Base-by-base conservation (phyloP, 2,888 invertebrate genomes). In the Diploptera punctata region DNA sequence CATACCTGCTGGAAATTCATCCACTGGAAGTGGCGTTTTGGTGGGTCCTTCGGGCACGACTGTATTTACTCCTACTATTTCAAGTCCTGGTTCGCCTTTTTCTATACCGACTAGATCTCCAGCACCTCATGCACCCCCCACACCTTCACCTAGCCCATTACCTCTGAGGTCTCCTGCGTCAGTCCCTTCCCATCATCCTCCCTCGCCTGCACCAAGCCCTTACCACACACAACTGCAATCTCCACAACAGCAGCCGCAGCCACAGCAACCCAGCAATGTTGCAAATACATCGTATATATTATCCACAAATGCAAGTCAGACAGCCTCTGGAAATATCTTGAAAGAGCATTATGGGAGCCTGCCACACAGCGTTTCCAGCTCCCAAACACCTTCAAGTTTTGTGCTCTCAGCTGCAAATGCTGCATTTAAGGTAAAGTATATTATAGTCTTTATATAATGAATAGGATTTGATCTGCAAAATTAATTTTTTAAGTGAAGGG, bases 121-220 rank as follows among this genome's bases (percentile, higher is more conserved):
- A 33, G 70, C 70, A 16, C 74, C 72, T 16, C 75, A 75, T 62
- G 75, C 73, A n/a, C 75, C 75, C n/a, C 75, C 73, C 26, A 75
- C 75, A 2, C 75, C 75, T 38, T 73, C 75, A 19, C 75, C 74
- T n/a, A 74, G 74, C 67, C 74, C 75, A 10, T 49, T 73, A 13
- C 75, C 75, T 18, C 54, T 71, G 26, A 68, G 75, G 13, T 75
- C 75, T n/a, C 75, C 75, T 5, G 73, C 75, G 33, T 73, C 73
- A 19, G 62, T 73, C 24, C 68, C 72, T n/a, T 62, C 68, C 2
- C 65, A 65, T 24, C 75, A 73, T 52, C 75, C 75, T 19, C 73
- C 75, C 19, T 75, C 75, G n/a, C 75, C 75, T 31, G 68, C 73
- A 2, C 71, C 73, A 7, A 73, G 71, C n/a, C 73, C 75, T 13